Evolutionary conservation across 2,888 invertebrate species (phyloP), one percentile per base, ranked within the genome.

Genomic region (Tanytarsus gracilentus): DNA sequence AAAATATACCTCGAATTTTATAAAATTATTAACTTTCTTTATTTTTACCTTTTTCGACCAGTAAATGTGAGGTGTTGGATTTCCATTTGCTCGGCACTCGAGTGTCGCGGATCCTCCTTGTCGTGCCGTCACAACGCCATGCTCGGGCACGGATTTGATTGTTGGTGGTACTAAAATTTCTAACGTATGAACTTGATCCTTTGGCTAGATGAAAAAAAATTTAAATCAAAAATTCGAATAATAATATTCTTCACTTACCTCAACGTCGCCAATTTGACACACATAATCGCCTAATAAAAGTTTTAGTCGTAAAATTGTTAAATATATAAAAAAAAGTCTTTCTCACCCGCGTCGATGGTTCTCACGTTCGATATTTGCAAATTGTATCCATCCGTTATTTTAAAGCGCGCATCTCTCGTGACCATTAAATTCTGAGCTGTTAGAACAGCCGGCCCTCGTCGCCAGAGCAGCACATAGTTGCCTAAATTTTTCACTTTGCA

Each of bases 401-500:
- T 76, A 70, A 84, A 82, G 64, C 85, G 68, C 56, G 79, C 77
- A 66, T 85, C 85, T 29, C 84, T 72, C 3, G 83, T 81, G 63
- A 85, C 84, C 79, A 84, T 85, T 36, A 85, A 77, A 65, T 81
- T 82, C 11, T 83, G 82, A 0, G 85, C 85, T 0, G 85, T 83
- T 53, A 85, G 74, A 6, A 85, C 84, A 0, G 84, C 80, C 0
- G 82, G 80, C 0, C 85, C 84, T 33, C 84, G 76, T 60, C 84
- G 72, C 85, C 85, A 85, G 36, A 85, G 72, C 53, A 85, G 71
- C 48, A 84, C 83, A 67, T 81, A 78, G 1, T 81, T 81, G 1
- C 84, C 82, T 65, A 87, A 76, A 71, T 88, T 86, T 70, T 87
- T 86, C 8, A 88, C 86, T 73, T 87, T 86, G 66, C 88, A 88